A percentile compares a stretch with the other conserved stretches of the same genome.
These are phyloP conservation scores for Carassius carassius DNA, from an alignment of 2,113 vertebrate species.

Conservation along the genomic window DNA sequence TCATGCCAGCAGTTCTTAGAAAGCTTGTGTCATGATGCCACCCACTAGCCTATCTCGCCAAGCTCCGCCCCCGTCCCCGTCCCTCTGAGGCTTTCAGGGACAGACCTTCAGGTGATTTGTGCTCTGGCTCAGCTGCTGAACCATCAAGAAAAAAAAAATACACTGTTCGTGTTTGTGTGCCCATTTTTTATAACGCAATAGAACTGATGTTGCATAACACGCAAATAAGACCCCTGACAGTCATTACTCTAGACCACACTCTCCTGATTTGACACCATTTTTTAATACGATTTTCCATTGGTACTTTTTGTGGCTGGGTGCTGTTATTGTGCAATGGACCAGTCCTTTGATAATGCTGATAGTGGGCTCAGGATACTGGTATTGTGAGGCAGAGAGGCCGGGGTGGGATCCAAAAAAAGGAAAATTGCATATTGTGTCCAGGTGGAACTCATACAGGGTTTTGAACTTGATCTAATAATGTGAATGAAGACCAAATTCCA, in stretches of 20 bases:
- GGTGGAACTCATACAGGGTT: slow-evolving; percentile 23
- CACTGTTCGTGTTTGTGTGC: slow-evolving; percentile 10
- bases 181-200: slow-evolving; percentile 37
- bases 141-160: neutral
- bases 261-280: slow-evolving; percentile 37
- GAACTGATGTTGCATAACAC: slow-evolving; percentile 41
- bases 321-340: slow-evolving; percentile 26
- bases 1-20: slow-evolving; percentile 44
- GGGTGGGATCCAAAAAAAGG: neutral
- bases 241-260: slow-evolving; percentile 25
- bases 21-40: slow-evolving; percentile 15
- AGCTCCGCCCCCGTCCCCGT: neutral
- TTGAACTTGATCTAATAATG: slow-evolving; percentile 45
- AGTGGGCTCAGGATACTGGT: neutral
- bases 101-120: neutral
- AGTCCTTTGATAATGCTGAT: neutral
- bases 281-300: slow-evolving; percentile 1
- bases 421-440: neutral
- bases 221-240: slow-evolving; percentile 39
- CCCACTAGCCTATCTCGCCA: neutral
- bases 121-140: neutral
- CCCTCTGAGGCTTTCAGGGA: neutral
- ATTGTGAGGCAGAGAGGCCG: neutral
- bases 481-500: slow-evolving; percentile 43
- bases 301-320: neutral